Evolutionary conservation across 2,797 vertebrate genomes (phyloP).

Genomic region (Lophius americanus): DNA sequence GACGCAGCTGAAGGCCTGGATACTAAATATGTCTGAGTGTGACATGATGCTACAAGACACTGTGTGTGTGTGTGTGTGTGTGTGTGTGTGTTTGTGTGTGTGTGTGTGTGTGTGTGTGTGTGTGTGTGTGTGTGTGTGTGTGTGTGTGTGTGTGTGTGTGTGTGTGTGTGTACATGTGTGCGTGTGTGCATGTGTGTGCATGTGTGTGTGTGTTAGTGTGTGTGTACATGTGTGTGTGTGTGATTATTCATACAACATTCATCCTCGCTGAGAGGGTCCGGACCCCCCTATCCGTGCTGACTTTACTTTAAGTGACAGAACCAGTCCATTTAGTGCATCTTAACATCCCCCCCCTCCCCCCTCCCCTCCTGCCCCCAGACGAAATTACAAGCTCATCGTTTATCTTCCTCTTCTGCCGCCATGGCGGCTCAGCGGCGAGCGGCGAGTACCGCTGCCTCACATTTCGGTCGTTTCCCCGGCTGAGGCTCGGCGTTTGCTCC

Average conservation of each 20-base stretch:
- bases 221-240: not conserved
- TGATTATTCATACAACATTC: constrained; percentile 41
- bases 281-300: constrained; percentile 50
- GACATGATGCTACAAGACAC: constrained; percentile 8
- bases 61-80: constrained; percentile 12
- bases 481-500: no score
- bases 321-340: constrained; percentile 37
- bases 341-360: constrained; percentile 18
- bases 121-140: not conserved
- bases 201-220: constrained; percentile 10
- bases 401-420: not conserved
- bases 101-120: constrained; percentile 15
- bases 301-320: constrained; percentile 64
- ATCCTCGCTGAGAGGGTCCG: constrained; percentile 41
- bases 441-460: no score
- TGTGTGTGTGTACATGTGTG: not conserved
- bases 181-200: constrained; percentile 14
- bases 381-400: constrained; percentile 18
- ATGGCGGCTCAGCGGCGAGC: not conserved
- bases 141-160: constrained; percentile 17
- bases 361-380: constrained; percentile 33
- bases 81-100: constrained; percentile 5
- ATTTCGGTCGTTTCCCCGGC: no score
- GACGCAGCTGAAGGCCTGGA: constrained; percentile 11
- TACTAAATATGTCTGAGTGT: constrained; percentile 23